Conservation (phyloP, 2,888 invertebrate genomes). For the Acanthacorydalis orientalis region DNA sequence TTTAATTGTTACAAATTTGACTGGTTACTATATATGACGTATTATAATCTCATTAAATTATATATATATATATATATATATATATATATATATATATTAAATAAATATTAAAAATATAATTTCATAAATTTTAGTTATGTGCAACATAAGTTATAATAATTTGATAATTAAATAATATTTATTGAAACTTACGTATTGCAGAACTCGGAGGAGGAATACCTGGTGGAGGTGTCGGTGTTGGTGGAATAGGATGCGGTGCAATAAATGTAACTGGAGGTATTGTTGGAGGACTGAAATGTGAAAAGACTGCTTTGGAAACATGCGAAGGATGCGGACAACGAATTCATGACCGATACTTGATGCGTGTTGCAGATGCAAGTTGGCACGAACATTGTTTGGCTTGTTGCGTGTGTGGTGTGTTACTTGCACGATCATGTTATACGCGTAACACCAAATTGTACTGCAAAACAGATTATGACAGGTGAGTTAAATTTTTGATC, state of each 20-base stretch:
- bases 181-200: too few species aligned
- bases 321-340: conserved; percentile 92
- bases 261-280: neutral
- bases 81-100: too few species aligned
- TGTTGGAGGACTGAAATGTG: neutral
- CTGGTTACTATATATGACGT: too few species aligned
- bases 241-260: neutral
- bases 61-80: too few species aligned
- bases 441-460: conserved; percentile 86
- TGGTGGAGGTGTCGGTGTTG: neutral
- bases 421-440: conserved; percentile 86
- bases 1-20: too few species aligned
- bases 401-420: conserved; percentile 85
- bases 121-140: too few species aligned
- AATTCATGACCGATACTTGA: conserved; percentile 87
- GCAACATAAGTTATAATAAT: too few species aligned
- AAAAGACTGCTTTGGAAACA: conserved; percentile 61
- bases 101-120: too few species aligned
- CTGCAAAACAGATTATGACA: conserved; percentile 95
- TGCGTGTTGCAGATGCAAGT: conserved; percentile 84
- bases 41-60: too few species aligned
- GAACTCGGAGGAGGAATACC: neutral
- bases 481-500: conserved; percentile 35
- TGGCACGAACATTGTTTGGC: conserved; percentile 96
- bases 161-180: too few species aligned